Evolutionary conservation across 2,113 vertebrate genomes (phyloP), one percentile per base, ranked within the genome.

Genomic region (Festucalex cinctus): DNA sequence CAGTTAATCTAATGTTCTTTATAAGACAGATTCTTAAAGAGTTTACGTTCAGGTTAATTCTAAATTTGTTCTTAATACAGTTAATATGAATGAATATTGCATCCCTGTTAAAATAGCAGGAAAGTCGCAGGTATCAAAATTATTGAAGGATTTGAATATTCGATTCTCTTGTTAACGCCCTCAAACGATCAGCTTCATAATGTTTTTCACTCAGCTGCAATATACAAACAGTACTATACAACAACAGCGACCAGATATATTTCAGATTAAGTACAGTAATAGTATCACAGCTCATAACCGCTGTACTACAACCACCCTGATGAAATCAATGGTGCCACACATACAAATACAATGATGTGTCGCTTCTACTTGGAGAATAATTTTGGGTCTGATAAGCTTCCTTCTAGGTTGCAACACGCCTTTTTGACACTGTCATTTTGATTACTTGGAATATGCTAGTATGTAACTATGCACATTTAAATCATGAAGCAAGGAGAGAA

Each of bases 311-410:
- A 85, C 83, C 74, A 73, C 61, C 66, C 44, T 65, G 80, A 85
- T 79, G 78, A 35, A 79, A 61, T 70, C 39, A 39, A 39, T 39
- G 6, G 7, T 10, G 3, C 39, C 39, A 39, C 39, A 39, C 39
- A 39, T 39, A 81, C 78, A 90, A 91, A 86, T 86, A 90, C 91
- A 86, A 86, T 63, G 59, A 86, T 85, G 67, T 58, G 77, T 32
- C 4, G 28, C 28, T 32, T 32, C 28, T 32, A 81, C 69, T 63
- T 77, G 77, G 70, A 82, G 85, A 89, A 86, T 74, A 74, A 78
- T 68, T 67, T 69, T 32, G 2, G 28, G 28, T 32, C 28, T 32
- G 28, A 32, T 32, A 32, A 32, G 28, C 28, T 32, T 32, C 28
- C 28, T 32, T 32, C 28, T 32, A 32, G 28, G 28, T 79, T 88